Conservation (phyloP, 92 coral and sea anemone genomes). For the Parazoanthus swiftii region DNA sequence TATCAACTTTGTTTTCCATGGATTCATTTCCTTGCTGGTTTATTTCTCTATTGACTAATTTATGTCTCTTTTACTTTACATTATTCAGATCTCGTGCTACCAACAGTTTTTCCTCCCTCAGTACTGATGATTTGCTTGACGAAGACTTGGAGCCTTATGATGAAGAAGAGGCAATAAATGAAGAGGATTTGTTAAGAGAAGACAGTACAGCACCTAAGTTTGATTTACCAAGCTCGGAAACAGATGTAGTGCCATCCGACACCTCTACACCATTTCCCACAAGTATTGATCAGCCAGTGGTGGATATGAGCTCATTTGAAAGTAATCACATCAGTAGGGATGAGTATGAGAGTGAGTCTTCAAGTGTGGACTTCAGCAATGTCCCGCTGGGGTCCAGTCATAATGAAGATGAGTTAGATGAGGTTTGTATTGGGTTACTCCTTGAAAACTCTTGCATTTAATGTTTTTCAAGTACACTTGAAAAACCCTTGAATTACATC, state of each 20-base stretch:
- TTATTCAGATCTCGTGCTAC: constrained; percentile 5
- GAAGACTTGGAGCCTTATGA: constrained; percentile 9
- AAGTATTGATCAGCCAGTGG: background rate
- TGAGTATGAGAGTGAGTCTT: background rate
- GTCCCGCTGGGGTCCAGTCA: constrained; percentile 52
- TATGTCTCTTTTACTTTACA: background rate
- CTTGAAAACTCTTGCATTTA: too few species aligned
- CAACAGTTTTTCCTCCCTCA: background rate
- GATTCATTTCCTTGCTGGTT: background rate
- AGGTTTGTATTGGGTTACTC: constrained; percentile 27
- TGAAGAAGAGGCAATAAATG: constrained; percentile 10
- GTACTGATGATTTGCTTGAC: background rate
- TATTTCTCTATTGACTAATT: background rate
- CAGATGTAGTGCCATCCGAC: background rate
- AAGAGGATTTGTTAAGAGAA: constrained; percentile 8
- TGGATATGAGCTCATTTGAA: background rate
- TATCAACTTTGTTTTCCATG: background rate
- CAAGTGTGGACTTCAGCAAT: constrained; percentile 59
- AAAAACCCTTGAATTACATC: too few species aligned
- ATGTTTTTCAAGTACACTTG: too few species aligned
- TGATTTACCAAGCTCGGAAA: background rate
- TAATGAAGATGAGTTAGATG: constrained; percentile 61
- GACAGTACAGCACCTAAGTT: background rate
- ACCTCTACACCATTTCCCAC: constrained; percentile 7
- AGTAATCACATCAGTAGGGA: background rate